phyloP scores from a whole-genome alignment of 2,113 vertebrate species.

The Sapajus apella region DNA sequence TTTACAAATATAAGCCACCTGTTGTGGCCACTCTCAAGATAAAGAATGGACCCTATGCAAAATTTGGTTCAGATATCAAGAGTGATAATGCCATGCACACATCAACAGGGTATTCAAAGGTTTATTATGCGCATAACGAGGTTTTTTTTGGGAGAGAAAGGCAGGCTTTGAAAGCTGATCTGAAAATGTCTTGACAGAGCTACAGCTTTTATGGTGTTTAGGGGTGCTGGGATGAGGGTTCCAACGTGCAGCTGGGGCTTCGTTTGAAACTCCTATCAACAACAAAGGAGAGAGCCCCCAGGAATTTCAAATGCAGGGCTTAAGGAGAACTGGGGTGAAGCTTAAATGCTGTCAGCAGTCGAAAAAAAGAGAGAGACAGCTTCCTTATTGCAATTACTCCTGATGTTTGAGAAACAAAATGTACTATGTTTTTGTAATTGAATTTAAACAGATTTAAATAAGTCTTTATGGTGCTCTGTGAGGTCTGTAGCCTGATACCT shows the following conservation, averaged over 20 bases:
- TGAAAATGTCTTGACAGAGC: constrained; percentile 23
- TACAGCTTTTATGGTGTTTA: constrained; percentile 15
- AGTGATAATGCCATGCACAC: not conserved
- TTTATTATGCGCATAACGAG: not conserved
- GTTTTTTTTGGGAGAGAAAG: not conserved
- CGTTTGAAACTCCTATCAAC: not conserved
- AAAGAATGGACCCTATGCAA: not conserved
- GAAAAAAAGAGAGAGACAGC: not conserved
- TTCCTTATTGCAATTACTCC: constrained; percentile 1
- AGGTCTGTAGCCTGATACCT: not conserved
- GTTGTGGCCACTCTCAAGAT: not conserved
- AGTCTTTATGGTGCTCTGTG: not conserved
- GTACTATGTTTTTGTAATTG: not conserved
- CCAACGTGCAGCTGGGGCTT: not conserved
- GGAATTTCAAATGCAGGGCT: not conserved
- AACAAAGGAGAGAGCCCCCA: not conserved
- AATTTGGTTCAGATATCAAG: constrained; percentile 22
- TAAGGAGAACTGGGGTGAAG: not conserved
- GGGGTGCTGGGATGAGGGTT: not conserved
- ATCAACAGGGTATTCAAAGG: not conserved
- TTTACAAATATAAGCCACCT: not conserved
- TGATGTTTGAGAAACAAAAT: constrained; percentile 13
- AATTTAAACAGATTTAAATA: constrained; percentile 11
- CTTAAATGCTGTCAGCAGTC: not conserved
- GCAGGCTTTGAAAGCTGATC: not conserved